Conservation (phyloP, 2,888 invertebrate genomes). For the Pachymerium ferrugineum region DNA sequence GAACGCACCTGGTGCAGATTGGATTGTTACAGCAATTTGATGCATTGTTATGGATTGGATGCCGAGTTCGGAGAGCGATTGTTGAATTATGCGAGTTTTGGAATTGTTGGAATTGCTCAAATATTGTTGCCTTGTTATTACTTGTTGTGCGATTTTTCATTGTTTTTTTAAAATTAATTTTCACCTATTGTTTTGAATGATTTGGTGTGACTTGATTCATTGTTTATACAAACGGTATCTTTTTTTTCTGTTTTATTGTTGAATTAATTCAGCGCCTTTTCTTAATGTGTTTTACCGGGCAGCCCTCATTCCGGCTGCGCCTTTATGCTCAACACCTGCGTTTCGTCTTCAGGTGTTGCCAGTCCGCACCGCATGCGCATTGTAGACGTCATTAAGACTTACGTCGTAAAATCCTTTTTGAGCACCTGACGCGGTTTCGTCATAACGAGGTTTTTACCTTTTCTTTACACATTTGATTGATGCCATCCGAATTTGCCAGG, state of each 20-base stretch:
- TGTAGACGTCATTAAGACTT: slow-evolving; percentile 8
- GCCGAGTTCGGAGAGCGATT: background rate
- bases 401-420: background rate
- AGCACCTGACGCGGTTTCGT: background rate
- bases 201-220: slow-evolving; percentile 13
- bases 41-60: background rate
- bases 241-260: background rate
- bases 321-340: slow-evolving; percentile 9
- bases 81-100: slow-evolving; percentile 8
- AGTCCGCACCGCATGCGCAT: slow-evolving; percentile 13
- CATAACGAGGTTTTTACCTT: background rate
- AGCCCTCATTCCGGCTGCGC: slow-evolving; percentile 8
- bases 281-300: slow-evolving; percentile 8
- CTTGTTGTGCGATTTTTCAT: no score
- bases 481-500: background rate
- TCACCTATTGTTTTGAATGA: no score
- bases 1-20: slow-evolving; percentile 8
- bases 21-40: slow-evolving; percentile 13
- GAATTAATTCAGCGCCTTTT: slow-evolving; percentile 8
- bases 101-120: background rate
- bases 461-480: background rate
- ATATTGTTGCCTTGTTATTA: slow-evolving; percentile 13
- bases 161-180: no score
- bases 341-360: slow-evolving; percentile 13
- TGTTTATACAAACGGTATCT: background rate